A percentile compares a stretch with the other conserved stretches of the same genome.
Conservation (phyloP, 92 coral and sea anemone species). For the Parazoanthus swiftii region DNA sequence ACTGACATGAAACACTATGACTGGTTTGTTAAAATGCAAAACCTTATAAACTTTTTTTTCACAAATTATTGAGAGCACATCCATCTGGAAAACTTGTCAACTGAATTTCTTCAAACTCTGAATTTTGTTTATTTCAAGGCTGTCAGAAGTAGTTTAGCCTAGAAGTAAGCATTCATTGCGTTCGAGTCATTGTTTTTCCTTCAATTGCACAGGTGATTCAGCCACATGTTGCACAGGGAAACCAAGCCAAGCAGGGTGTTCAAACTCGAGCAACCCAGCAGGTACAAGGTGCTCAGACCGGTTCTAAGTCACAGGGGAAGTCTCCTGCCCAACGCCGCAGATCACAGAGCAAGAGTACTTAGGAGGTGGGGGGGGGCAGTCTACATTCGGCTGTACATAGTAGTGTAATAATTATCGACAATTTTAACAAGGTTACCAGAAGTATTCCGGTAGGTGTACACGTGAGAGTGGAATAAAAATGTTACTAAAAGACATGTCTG, state of each 20-base stretch:
- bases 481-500: too few species aligned
- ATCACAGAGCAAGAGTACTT: constrained; percentile 43
- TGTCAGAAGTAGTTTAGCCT: not conserved
- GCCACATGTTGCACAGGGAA: constrained; percentile 38
- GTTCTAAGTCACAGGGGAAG: constrained; percentile 63
- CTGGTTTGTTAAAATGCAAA: too few species aligned
- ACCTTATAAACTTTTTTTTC: too few species aligned
- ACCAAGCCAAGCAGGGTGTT: constrained; percentile 54
- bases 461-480: too few species aligned
- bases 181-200: not conserved
- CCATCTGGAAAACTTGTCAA: too few species aligned
- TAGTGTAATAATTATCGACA: not conserved
- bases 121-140: too few species aligned
- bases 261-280: constrained; percentile 56
- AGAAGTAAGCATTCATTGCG: not conserved
- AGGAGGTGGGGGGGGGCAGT: not conserved
- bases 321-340: constrained; percentile 66
- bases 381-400: too few species aligned
- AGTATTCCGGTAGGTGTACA: too few species aligned
- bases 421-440: not conserved
- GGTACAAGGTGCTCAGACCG: constrained; percentile 62
- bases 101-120: too few species aligned
- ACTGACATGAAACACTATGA: too few species aligned
- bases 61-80: too few species aligned
- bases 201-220: constrained; percentile 24